Base-by-base conservation (phyloP, 2,888 invertebrate genomes). In the Caenorhabditis sp. region DNA sequence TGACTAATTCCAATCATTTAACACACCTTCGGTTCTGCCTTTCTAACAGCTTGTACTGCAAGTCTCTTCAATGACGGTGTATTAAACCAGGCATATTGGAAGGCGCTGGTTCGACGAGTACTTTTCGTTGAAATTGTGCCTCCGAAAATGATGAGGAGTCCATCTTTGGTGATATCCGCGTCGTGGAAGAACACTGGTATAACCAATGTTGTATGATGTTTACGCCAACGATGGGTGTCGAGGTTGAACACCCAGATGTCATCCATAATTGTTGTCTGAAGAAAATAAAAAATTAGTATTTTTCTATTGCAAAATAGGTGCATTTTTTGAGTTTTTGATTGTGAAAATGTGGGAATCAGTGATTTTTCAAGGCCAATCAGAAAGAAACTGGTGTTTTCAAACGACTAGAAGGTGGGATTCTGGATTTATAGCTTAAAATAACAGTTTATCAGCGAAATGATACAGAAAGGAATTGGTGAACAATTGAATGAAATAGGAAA, bases 131-230 rank as follows among this genome's bases (percentile, higher is more conserved):
- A 57, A 70, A 21, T 63, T 61, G 73, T 75, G 0, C 83, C 83
- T 2, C 83, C 83, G 57, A 78, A 82, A 1, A 73, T 52, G 17
- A 75, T 67, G 36, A 82, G 52, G 54, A 81, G 80, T 0, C 78
- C 81, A n/a, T 82, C 80, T 59, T 71, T 31, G 0, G 82, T 83
- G 14, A 83, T 67, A 0, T 67, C 70, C 0, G 82, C 72, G 21
- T 79, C 77, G 58, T 84, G 84, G 67, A 84, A 84, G 38, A 80
- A 83, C 4, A 84, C 81, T 10, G 76, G 52, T 12, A 53, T 49
- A 0, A 66, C 65, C n/a, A 84, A 60, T 0, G 26, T 17, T 3
- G 58, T n/a, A 0, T 58, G 26, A 23, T 67, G 67, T 49, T 75
- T 71, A 20, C 50, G 69, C 84, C 84, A 84, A 12, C 62, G 43